Evolutionary conservation across 2,888 invertebrate genomes (phyloP), one percentile per base, ranked within the genome.

Genomic region (Hydroisotoma schaefferi): DNA sequence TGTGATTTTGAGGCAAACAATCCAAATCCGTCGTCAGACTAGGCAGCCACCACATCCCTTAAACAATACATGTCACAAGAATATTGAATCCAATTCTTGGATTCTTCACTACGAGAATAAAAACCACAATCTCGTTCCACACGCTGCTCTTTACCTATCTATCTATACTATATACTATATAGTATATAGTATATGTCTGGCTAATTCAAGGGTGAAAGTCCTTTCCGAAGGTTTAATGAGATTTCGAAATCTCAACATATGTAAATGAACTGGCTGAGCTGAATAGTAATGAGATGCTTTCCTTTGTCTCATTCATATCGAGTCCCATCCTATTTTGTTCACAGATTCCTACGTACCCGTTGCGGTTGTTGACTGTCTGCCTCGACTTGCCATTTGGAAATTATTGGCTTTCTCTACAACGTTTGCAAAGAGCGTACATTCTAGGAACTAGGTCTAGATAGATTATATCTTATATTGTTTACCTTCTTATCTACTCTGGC

Each of bases 241-340:
- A 68, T 68, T 68, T 68, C 56, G 43, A 61, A 68, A 68, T 68
- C 68, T 65, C 59, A 65, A 63, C 59, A 43, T 65, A 68, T 65
- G 65, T 63, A 68, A 68, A 68, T 66, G 49, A 56, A 56, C 2
- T 48, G 37, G 49, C 56, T 51, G 52, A 55, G 53, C 59, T 61
- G 65, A 59, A 68, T 68, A 65, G 60, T 60, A 68, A 68, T 68
- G 61, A 68, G 63, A 54, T 64, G 53, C 55, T 55, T 43, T 40
- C 58, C 53, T 40, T 58, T 55, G 40, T 49, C 55, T 54, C 29
- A 18, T 28, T 6, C 28, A 23, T 49, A 20, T 10, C 8, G 49
- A 8, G 20, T 3, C 6, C 4, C 20, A 26, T 28, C 28, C 18
- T 5, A 8, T 28, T 18, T 49, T 49, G 20, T 18, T 49, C 28